phyloP scores from a whole-genome alignment of 2,888 invertebrate genomes.

The Temnothorax ravouxi region DNA sequence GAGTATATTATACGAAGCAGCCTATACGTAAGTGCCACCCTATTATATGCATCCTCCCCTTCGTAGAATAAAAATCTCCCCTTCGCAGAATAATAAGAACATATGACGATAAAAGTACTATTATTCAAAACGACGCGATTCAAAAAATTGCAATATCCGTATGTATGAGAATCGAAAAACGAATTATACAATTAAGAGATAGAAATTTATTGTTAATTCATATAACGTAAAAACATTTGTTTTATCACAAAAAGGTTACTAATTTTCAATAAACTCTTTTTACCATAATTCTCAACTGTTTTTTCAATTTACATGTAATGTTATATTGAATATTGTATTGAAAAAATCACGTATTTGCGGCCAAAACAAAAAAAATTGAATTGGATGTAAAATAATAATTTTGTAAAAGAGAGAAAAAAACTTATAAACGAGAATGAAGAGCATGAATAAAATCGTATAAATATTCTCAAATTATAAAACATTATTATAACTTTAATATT shows the following conservation, averaged over 20 bases:
- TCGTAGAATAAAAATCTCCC: constrained; percentile 65
- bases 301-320: not conserved
- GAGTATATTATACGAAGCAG: not conserved
- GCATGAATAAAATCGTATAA: not conserved
- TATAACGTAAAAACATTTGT: constrained; percentile 55
- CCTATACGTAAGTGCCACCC: constrained; percentile 31
- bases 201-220: not conserved
- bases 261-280: constrained; percentile 46
- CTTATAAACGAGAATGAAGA: not conserved
- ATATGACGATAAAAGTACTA: constrained; percentile 40
- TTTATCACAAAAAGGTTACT: constrained; percentile 28
- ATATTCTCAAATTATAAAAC: not conserved
- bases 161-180: constrained; percentile 19
- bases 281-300: not conserved
- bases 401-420: not conserved
- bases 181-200: constrained; percentile 39
- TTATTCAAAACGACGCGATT: constrained; percentile 21
- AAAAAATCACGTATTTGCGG: not conserved
- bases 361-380: not conserved
- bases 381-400: not conserved
- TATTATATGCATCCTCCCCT: constrained; percentile 55
- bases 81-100: constrained; percentile 52
- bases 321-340: not conserved
- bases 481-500: not conserved
- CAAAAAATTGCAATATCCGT: constrained; percentile 5